Percentiles rank a stretch among this genome's conserved stretches.
Evolutionary conservation across 2,113 vertebrate genomes (phyloP).

Genomic region (Procavia capensis): DNA sequence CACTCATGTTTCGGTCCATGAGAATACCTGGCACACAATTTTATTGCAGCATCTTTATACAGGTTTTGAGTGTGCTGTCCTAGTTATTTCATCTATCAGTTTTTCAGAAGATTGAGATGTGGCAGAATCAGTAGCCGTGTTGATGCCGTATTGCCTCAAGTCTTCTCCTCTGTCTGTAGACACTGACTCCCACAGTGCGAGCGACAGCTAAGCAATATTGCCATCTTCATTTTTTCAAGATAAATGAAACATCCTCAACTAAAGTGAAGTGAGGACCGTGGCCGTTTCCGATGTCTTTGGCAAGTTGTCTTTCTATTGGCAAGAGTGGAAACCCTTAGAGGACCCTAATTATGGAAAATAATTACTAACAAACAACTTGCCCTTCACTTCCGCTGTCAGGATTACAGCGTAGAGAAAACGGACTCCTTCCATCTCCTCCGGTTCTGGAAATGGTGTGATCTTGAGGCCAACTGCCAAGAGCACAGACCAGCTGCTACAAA

Average conservation of each 20-base stretch:
- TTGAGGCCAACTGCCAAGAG: conserved; percentile 56
- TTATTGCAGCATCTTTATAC: rapidly evolving
- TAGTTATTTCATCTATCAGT: background rate
- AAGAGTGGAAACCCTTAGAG: background rate
- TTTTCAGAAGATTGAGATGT: background rate
- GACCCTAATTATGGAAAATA: background rate
- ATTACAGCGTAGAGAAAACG: background rate
- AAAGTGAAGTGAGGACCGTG: background rate
- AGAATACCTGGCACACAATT: background rate
- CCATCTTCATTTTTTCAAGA: background rate
- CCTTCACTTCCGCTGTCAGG: conserved; percentile 40
- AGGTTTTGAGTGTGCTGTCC: background rate
- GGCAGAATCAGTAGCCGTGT: too few relatives aligned
- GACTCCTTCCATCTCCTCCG: conserved; percentile 49
- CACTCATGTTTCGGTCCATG: rapidly evolving
- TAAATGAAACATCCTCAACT: background rate
- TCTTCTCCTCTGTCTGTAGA: background rate
- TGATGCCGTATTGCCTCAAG: rapidly evolving
- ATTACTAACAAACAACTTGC: background rate
- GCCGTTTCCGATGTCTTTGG: background rate
- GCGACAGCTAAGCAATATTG: too few relatives aligned
- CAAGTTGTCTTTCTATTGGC: background rate
- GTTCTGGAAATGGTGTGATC: conserved; percentile 23
- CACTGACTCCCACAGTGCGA: background rate
- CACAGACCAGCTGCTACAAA: conserved; percentile 72